Evolutionary conservation across 2,797 vertebrate species (phyloP), one percentile per base, ranked within the genome.

Genomic region (Jordanella pulchra): DNA sequence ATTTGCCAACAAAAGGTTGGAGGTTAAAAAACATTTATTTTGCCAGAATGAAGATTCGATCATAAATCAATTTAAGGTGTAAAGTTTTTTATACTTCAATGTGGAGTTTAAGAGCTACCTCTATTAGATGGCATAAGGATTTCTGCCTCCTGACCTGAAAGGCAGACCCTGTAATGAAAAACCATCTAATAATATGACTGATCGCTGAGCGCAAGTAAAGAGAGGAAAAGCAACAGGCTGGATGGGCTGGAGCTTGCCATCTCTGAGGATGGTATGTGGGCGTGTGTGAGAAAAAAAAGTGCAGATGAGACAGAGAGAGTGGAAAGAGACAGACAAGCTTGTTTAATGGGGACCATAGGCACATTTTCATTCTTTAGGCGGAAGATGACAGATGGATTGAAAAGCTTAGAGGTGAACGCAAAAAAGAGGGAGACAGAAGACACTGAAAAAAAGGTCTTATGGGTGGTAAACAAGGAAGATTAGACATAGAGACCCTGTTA

Each of bases 101-200:
- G 86, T 85, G 30, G 69, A 76, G 64, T 71, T 80, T 83, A 61
- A 71, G 76, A 71, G 72, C 67, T 65, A 81, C 90, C 87, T 79
- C 75, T 88, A 90, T 89, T 74, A 85, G 78, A 82, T 58, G 61
- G 83, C 86, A 88, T 91, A 93, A 92, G 92, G 91, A 93, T 92
- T 93, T 90, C 84, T 86, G 77, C 82, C 76, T 89, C 72, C 84
- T 91, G 93, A 94, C 92, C 91, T 75, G 83, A 85, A 88, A 86
- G 88, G 86, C 82, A 88, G 89, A 84, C 87, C 91, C 23, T 90
- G 90, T 93, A 93, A 94, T 94, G 35, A 92, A 91, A 90, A 91
- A 73, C 89, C 87, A 90, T 91, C 86, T 89, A 83, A 87, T 88
- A 76, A 84, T 83, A 84, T 93, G 93, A 94, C 91, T 91, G 90